These are phyloP conservation scores for Mustelus asterias DNA, from an alignment of 2,113 vertebrate species.

Conservation along the genomic window DNA sequence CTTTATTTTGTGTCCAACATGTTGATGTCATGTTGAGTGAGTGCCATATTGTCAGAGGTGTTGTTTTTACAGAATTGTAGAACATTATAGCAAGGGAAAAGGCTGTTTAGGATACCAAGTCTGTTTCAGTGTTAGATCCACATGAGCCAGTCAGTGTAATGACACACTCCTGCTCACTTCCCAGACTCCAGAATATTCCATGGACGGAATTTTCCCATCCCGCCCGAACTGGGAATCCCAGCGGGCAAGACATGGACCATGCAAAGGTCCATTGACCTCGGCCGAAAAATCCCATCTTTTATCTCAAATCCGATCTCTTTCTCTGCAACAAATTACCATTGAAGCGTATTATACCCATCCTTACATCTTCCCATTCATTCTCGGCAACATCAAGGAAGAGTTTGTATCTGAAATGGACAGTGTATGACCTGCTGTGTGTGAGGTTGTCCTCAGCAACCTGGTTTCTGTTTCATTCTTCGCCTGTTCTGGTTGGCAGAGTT, in stretches of 20 bases:
- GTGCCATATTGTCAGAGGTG: neutral
- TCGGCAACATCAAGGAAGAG: too few species aligned
- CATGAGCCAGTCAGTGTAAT: neutral
- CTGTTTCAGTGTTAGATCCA: neutral
- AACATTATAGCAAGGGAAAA: neutral
- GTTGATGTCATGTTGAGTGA: neutral
- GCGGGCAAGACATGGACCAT: too few species aligned
- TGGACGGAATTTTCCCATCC: too few species aligned
- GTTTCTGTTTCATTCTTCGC: too few species aligned
- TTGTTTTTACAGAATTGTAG: neutral
- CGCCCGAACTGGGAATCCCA: too few species aligned
- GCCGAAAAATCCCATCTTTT: too few species aligned
- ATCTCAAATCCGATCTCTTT: too few species aligned
- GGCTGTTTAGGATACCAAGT: neutral
- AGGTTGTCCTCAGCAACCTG: too few species aligned
- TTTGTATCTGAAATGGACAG: too few species aligned
- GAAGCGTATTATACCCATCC: neutral
- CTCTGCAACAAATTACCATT: neutral
- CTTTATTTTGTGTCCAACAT: neutral
- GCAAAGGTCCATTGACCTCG: too few species aligned
- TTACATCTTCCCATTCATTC: neutral
- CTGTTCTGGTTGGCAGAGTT: neutral
- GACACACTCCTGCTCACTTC: neutral
- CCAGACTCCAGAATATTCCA: too few species aligned
- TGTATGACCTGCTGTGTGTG: too few species aligned